Base-by-base conservation (phyloP, 2,888 invertebrate genomes). In the Cryptocephalus moraei region DNA sequence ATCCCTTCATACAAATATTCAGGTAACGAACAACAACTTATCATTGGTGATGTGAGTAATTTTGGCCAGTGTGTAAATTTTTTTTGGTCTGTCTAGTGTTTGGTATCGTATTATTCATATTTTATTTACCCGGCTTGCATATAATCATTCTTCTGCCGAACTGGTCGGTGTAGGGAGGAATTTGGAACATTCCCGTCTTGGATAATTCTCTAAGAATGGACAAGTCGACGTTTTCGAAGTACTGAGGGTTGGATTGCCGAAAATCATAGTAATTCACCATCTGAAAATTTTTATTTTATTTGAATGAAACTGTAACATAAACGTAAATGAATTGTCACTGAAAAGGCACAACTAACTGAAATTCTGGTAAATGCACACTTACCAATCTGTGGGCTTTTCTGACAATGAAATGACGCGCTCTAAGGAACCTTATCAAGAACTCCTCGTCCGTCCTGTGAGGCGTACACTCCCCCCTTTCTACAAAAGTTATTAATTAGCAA, bases 361-460 rank as follows among this genome's bases (percentile, higher is more conserved):
- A 22, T 22, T 22, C 6, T 22, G n/a, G n/a, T 22, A 22, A 22
- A 22, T 31, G 41, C 14, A 34, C 11, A 68, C 78, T 75, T 70
- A 87, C 87, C 78, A 87, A 71, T 71, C 80, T 75, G 62, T 86
- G 84, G 1, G 86, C 82, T 49, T 78, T 73, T 54, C 80, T 77
- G 1, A 85, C 75, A 56, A 82, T 77, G 68, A 86, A 87, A 63
- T 76, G 77, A 54, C 86, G 76, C 2, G 85, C 83, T 51, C 87
- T 77, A 50, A 87, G 71, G 65, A 86, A 87, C 65, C 81, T 76
- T 42, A 82, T 69, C 48, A 87, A 70, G 63, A 79, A 86, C 32
- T 76, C 79, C 60, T 86, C 84, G 65, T 86, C 87, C 71, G 79
- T 81, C 45, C 86, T 75, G 56, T 82, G 79, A 2, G 82, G 85